phyloP scores from a whole-genome alignment of 2,113 vertebrate species.

The Spea bombifrons region DNA sequence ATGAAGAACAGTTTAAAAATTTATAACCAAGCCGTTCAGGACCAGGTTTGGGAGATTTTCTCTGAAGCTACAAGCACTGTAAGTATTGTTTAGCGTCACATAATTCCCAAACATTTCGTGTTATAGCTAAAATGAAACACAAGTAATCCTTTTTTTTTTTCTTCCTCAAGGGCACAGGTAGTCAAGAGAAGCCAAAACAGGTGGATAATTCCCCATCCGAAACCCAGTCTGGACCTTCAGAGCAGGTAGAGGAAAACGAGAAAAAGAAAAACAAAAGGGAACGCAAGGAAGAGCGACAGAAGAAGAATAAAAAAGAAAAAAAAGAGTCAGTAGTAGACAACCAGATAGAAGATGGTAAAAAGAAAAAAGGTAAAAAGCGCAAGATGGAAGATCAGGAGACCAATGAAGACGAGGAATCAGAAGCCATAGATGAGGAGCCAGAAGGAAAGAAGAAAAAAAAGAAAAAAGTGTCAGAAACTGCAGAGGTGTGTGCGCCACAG shows the following conservation, averaged over 20 bases:
- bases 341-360: slow-evolving; percentile 27
- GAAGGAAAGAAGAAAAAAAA: neutral
- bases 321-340: slow-evolving; percentile 62
- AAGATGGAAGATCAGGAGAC: slow-evolving; percentile 54
- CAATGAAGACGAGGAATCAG: neutral
- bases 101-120: too few relatives aligned
- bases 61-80: slow-evolving; percentile 71
- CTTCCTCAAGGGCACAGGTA: slow-evolving; percentile 47
- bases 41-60: slow-evolving; percentile 88
- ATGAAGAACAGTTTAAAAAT: slow-evolving; percentile 91
- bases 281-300: slow-evolving; percentile 77
- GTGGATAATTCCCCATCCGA: slow-evolving; percentile 8
- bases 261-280: slow-evolving; percentile 79
- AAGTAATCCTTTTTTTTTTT: neutral
- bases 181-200: slow-evolving; percentile 37
- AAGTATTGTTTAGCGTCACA: slow-evolving; percentile 57
- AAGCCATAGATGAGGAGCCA: fast-evolving
- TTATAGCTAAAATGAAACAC: too few relatives aligned
- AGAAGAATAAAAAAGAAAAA: slow-evolving; percentile 70
- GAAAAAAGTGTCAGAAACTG: neutral
- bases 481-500: neutral
- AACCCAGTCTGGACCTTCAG: neutral
- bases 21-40: slow-evolving; percentile 66
- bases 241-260: slow-evolving; percentile 42
- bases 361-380: slow-evolving; percentile 62